phyloP scores from a whole-genome alignment of 2,113 vertebrate genomes.

The Thalassarche chlororhynchos region DNA sequence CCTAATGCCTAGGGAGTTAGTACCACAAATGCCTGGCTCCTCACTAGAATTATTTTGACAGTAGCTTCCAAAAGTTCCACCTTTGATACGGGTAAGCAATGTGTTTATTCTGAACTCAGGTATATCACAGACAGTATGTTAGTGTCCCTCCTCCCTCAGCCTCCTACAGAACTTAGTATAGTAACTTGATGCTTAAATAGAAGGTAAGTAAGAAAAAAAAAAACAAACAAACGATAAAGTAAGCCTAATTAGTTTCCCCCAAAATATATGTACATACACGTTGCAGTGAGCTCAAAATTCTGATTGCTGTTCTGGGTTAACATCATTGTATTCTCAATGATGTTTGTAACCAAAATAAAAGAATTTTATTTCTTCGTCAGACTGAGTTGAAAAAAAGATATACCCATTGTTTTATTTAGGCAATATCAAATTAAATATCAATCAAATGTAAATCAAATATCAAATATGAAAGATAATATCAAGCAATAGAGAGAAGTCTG shows the following conservation, averaged over 20 bases:
- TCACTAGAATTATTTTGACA: not conserved
- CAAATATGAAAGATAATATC: not conserved
- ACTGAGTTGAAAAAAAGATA: not conserved
- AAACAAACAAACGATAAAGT: not conserved
- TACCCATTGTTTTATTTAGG: not conserved
- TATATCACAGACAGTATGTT: not conserved
- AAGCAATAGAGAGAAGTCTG: not conserved
- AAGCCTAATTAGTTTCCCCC: not conserved
- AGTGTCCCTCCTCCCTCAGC: not conserved
- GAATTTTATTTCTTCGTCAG: not conserved
- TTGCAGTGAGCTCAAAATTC: not conserved
- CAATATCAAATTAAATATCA: not conserved
- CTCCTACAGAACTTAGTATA: not conserved
- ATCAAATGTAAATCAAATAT: not conserved
- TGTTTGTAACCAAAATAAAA: not conserved
- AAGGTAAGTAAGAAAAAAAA: not conserved
- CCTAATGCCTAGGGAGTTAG: not conserved
- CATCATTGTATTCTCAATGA: not conserved
- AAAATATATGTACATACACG: not conserved
- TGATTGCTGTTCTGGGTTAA: not conserved
- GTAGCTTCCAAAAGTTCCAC: not conserved
- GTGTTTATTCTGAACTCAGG: not conserved
- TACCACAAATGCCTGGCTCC: not conserved
- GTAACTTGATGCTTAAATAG: not conserved
- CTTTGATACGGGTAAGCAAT: not conserved